phyloP scores from a whole-genome alignment of 2,888 invertebrate species.

The Troilus luridus region DNA sequence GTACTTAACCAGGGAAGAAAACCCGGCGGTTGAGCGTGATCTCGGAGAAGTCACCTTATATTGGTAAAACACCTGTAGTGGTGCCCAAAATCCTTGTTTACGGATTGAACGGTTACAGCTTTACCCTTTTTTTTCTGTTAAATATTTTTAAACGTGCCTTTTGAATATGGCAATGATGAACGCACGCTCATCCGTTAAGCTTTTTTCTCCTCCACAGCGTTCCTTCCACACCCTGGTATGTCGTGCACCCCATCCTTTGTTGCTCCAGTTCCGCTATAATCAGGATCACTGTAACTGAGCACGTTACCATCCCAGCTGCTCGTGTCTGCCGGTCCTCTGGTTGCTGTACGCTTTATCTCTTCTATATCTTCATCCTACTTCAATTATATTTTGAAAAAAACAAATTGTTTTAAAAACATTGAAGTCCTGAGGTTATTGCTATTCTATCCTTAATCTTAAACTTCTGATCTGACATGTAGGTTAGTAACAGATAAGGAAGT shows the following conservation, averaged over 20 bases:
- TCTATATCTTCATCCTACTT: background rate
- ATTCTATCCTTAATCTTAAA: too few species aligned
- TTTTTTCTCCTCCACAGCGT: background rate
- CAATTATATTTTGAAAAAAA: too few species aligned
- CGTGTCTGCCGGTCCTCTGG: background rate
- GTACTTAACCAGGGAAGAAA: too few species aligned
- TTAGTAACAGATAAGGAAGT: too few species aligned
- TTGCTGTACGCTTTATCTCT: background rate
- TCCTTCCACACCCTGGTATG: background rate
- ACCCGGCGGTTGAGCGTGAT: too few species aligned
- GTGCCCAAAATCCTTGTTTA: too few species aligned
- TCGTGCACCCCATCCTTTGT: background rate
- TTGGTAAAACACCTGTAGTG: too few species aligned
- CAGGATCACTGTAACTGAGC: slow-evolving; percentile 14
- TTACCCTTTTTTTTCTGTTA: background rate
- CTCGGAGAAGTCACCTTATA: too few species aligned
- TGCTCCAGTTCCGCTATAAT: slow-evolving; percentile 15
- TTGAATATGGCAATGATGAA: background rate
- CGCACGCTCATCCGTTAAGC: background rate
- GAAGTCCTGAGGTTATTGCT: too few species aligned
- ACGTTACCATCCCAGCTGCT: background rate
- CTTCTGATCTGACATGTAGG: too few species aligned
- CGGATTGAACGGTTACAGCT: too few species aligned
- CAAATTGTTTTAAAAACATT: too few species aligned
- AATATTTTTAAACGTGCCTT: background rate